phyloP scores from a whole-genome alignment of 2,888 invertebrate genomes.

The Ormia ochracea region DNA sequence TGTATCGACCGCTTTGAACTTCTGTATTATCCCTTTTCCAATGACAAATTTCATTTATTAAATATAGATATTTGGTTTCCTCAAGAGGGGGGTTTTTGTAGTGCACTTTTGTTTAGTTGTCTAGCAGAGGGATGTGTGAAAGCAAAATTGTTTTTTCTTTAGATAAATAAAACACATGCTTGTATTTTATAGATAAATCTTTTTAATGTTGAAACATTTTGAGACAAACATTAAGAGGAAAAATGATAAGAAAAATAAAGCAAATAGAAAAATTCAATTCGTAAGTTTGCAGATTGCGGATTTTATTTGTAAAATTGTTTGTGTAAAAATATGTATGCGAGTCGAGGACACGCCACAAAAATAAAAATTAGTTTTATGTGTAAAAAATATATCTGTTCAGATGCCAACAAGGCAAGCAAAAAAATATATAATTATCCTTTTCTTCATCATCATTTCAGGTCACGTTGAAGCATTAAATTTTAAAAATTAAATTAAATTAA shows the following conservation, averaged over 20 bases:
- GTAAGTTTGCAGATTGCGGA: slow-evolving; percentile 2
- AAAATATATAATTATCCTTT: not conserved
- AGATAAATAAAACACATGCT: slow-evolving; percentile 10
- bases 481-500: too few species aligned
- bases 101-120: too few species aligned
- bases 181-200: slow-evolving; percentile 18
- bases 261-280: not conserved
- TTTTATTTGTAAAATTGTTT: slow-evolving; percentile 8
- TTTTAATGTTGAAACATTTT: not conserved
- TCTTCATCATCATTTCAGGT: not conserved
- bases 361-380: not conserved
- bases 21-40: too few species aligned
- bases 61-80: too few species aligned
- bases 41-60: too few species aligned
- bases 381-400: slow-evolving; percentile 21
- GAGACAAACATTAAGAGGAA: slow-evolving; percentile 31
- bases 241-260: slow-evolving; percentile 2
- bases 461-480: not conserved
- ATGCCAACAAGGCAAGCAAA: slow-evolving; percentile 20
- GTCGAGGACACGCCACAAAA: not conserved
- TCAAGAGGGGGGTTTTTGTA: too few species aligned
- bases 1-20: too few species aligned
- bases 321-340: not conserved
- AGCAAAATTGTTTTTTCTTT: slow-evolving; percentile 1
- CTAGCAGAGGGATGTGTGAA: too few species aligned